Conservation (phyloP, 2,797 vertebrate species). For the Poecilia gillii region DNA sequence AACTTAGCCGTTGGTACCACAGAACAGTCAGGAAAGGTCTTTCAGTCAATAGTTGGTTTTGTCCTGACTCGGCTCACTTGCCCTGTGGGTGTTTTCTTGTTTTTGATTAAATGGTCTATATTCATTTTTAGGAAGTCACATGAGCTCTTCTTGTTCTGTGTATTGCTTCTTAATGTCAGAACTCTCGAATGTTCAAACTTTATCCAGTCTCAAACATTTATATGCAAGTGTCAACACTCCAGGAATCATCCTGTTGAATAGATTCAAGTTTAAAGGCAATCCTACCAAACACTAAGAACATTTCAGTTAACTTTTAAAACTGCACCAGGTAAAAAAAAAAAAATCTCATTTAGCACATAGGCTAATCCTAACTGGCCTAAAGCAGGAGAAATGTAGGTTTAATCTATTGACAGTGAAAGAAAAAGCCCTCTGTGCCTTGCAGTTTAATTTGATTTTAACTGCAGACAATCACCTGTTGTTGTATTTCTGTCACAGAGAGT, state of each 20-base stretch:
- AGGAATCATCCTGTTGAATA: not conserved
- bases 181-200: not conserved
- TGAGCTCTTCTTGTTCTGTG: constrained; percentile 6
- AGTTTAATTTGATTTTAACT: not conserved
- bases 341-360: not conserved
- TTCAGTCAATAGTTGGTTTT: constrained; percentile 21
- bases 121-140: constrained; percentile 26
- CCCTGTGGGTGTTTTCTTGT: constrained; percentile 2
- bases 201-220: not conserved
- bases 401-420: not conserved
- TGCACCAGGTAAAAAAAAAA: not conserved
- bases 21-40: constrained; percentile 1
- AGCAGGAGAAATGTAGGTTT: not conserved
- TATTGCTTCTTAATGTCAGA: constrained; percentile 19
- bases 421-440: not conserved
- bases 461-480: not conserved
- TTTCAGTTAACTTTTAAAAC: not conserved
- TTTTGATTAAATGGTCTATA: constrained; percentile 6
- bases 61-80: not conserved
- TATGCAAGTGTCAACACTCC: not conserved
- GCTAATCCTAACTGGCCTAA: not conserved
- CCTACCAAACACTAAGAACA: not conserved
- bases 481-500: not conserved
- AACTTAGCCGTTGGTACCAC: constrained; percentile 22
- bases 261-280: not conserved